Conservation (phyloP, 2,113 vertebrate genomes). For the Pachyramphus minor region DNA sequence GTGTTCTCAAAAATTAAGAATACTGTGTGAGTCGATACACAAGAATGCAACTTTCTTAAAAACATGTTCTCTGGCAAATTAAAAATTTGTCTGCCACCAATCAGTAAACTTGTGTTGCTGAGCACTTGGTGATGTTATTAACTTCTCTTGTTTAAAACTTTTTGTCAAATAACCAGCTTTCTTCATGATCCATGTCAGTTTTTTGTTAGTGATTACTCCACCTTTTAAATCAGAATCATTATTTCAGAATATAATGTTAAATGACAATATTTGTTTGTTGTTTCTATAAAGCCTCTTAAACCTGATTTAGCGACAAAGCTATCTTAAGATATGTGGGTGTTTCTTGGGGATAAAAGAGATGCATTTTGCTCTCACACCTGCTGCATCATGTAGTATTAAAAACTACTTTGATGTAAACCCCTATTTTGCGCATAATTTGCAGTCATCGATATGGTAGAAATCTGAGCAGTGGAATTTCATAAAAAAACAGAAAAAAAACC, state of each 20-base stretch:
- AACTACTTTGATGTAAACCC: neutral
- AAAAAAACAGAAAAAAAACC: neutral
- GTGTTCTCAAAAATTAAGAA: slow-evolving; percentile 65
- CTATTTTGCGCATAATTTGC: neutral
- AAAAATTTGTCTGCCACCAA: slow-evolving; percentile 14
- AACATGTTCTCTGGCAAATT: neutral
- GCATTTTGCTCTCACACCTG: neutral
- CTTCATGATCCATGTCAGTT: neutral
- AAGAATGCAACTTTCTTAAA: slow-evolving; percentile 54
- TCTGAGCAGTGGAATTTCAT: neutral
- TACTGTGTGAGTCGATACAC: slow-evolving; percentile 23
- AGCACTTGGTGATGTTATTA: neutral
- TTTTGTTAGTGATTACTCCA: neutral
- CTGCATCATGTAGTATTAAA: neutral
- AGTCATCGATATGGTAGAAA: neutral
- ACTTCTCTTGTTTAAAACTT: neutral
- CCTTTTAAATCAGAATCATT: neutral
- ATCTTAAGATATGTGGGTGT: neutral
- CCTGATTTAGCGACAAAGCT: neutral
- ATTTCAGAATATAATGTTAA: neutral
- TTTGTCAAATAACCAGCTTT: neutral
- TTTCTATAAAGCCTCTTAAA: neutral
- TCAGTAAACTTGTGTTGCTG: neutral
- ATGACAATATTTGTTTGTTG: neutral
- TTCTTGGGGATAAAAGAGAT: neutral